Conservation (phyloP, 2,888 invertebrate species). For the Herminia tarsipennalis region DNA sequence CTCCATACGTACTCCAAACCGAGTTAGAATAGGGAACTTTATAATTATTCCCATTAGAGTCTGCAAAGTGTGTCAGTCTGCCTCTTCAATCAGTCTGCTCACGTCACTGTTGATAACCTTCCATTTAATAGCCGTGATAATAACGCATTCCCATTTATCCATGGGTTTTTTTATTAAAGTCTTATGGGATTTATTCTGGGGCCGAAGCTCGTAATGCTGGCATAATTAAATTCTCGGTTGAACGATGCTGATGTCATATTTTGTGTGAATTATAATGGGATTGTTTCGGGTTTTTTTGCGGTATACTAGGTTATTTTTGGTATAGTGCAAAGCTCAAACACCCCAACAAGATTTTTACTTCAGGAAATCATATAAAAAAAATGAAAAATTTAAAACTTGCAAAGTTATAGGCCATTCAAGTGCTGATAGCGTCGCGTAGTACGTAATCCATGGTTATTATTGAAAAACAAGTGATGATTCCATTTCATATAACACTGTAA, state of each 20-base stretch:
- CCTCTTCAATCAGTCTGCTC: slow-evolving; percentile 14
- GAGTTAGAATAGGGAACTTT: slow-evolving; percentile 11
- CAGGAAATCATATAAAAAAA: no score
- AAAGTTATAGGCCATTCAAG: no score
- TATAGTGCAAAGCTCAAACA: no score
- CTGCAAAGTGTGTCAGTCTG: slow-evolving; percentile 28
- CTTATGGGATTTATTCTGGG: slow-evolving; percentile 15
- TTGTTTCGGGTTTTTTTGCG: neutral
- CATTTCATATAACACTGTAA: no score
- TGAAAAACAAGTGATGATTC: no score
- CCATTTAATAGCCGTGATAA: slow-evolving; percentile 26
- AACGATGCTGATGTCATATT: slow-evolving; percentile 3
- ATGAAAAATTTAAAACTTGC: no score
- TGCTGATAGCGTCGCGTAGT: no score
- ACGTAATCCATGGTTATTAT: no score
- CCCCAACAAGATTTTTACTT: no score
- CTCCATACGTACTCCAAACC: neutral
- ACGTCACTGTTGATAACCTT: slow-evolving; percentile 14
- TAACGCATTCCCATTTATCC: slow-evolving; percentile 31
- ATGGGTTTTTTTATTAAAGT: slow-evolving; percentile 31
- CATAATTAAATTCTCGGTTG: slow-evolving; percentile 18
- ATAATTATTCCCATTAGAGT: slow-evolving; percentile 49
- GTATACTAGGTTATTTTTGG: no score
- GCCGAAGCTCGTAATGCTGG: slow-evolving; percentile 1
- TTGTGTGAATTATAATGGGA: neutral